These are phyloP conservation scores for Sialia sialis DNA, from an alignment of 2,113 vertebrate species.

Conservation along the genomic window DNA sequence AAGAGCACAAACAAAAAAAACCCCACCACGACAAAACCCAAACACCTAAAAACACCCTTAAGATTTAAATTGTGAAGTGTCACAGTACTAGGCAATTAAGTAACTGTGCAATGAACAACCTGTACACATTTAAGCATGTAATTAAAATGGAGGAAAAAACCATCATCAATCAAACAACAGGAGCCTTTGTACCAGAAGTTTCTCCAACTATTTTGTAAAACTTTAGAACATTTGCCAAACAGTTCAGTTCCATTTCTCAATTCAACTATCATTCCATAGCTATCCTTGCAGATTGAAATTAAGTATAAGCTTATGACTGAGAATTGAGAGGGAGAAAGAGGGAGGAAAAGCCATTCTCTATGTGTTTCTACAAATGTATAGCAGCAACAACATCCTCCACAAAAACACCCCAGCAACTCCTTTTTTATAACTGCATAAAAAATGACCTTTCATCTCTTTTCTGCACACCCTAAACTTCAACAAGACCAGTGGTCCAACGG, in stretches of 20 bases:
- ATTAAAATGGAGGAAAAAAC: background rate
- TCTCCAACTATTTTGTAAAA: background rate
- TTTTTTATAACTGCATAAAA: background rate
- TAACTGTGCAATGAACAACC: background rate
- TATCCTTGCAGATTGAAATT: background rate
- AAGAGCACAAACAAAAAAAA: background rate
- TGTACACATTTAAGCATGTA: background rate
- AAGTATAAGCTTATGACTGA: background rate
- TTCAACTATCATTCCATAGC: background rate
- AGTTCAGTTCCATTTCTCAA: background rate
- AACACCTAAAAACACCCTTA: background rate
- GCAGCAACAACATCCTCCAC: background rate
- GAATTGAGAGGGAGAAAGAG: background rate
- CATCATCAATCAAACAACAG: background rate
- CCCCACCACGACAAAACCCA: background rate
- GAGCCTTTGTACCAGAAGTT: background rate
- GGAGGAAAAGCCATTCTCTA: background rate
- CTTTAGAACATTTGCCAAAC: background rate
- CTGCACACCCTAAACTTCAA: background rate
- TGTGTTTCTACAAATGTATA: background rate
- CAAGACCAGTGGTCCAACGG: background rate
- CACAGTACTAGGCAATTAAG: background rate
- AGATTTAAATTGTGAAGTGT: background rate
- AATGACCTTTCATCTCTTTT: background rate
- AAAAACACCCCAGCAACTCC: background rate